Evolutionary conservation across 2,888 invertebrate genomes (phyloP).

Genomic region (Drosophila testacea): DNA sequence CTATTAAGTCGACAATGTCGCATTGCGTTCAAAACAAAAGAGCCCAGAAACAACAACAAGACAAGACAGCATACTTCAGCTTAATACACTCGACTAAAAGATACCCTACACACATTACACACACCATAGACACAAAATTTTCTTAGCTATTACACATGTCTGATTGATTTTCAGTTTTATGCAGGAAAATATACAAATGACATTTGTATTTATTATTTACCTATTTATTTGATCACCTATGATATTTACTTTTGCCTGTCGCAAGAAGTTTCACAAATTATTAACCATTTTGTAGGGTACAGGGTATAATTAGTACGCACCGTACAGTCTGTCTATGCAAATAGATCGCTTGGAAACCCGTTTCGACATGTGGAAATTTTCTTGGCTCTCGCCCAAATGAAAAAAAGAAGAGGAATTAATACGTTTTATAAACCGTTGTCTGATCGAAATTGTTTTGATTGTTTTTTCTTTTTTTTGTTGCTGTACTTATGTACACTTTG

Average conservation of each 20-base stretch:
- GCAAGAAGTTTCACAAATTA: no score
- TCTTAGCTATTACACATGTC: no score
- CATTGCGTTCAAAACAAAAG: slow-evolving; percentile 66
- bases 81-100: neutral
- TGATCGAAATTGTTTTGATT: slow-evolving; percentile 45
- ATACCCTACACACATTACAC: neutral
- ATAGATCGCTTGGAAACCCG: slow-evolving; percentile 72
- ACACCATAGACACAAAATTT: neutral
- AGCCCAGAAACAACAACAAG: slow-evolving; percentile 8
- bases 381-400: slow-evolving; percentile 67
- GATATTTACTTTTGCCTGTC: neutral
- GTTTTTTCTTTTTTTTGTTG: neutral
- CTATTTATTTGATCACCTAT: no score
- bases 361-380: slow-evolving; percentile 77
- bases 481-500: slow-evolving; percentile 66
- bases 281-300: neutral
- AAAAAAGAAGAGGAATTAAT: slow-evolving; percentile 34
- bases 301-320: slow-evolving; percentile 54
- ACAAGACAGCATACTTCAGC: slow-evolving; percentile 1
- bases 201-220: neutral
- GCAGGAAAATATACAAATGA: no score
- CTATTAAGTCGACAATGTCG: slow-evolving; percentile 80
- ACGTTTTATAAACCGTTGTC: slow-evolving; percentile 54
- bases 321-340: slow-evolving; percentile 67
- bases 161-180: no score